Evolutionary conservation across 2,113 vertebrate genomes (phyloP), one percentile per base, ranked within the genome.

Genomic region (Leucosticte australis): DNA sequence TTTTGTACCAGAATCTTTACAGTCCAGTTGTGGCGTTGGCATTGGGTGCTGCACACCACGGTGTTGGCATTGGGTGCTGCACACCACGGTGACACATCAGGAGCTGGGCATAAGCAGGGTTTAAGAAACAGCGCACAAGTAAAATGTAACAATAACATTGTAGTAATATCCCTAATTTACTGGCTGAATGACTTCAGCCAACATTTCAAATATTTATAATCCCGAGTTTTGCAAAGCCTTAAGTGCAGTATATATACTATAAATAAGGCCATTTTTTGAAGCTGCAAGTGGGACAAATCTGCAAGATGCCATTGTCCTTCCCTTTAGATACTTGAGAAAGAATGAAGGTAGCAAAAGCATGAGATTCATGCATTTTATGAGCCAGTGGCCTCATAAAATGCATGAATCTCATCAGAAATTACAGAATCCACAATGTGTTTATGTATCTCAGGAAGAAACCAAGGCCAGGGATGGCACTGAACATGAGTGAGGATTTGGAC

Each of bases 31-130:
- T 42, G 30, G 23, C 47, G 17, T n/a, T 50, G 42, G 20, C 33
- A 20, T 41, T 2, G 41, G 10, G 41, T 41, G 41, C 41, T 63
- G 22, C 47, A n/a, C n/a, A n/a, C n/a, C n/a, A n/a, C n/a, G n/a
- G 19, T 44, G 17, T n/a, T 50, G 42, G 20, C 33, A 20, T 41
- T 2, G 41, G 14, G 41, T 42, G 41, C 41, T 63, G 22, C 47
- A n/a, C 0, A 0, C 23, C 39, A 1, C 0, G 0, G n/a, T 67
- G 44, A 11, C 37, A 35, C 0, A 10, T 63, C 37, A 49, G 42
- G 17, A 47, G 21, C 37, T 56, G 35, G 55, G 28, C 60, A 16
- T 53, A 30, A 55, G 30, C 44, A 47, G 53, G 60, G 7, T 47
- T 67, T 89, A 41, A 73, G 16, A 60, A 69, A 30, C 11, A 52